Base-by-base conservation (phyloP, 2,797 vertebrate species). In the Tragelaphus eurycerus region DNA sequence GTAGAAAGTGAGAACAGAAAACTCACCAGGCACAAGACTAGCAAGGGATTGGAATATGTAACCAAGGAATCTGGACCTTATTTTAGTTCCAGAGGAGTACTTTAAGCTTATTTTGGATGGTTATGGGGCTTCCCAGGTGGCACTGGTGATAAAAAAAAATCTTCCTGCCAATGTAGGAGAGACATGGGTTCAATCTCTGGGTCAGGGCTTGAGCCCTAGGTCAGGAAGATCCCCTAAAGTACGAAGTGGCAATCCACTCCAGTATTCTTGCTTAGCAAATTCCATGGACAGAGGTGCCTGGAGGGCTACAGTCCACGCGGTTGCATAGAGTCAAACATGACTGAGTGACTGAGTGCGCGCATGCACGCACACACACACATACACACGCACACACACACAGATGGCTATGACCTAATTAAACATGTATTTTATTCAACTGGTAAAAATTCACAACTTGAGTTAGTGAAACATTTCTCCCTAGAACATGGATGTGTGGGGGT, bases 321-420 rank as follows among this genome's bases (percentile, higher is more conserved):
- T 38, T 38, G 5, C 34, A 38, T 23, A 38, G 19, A 71, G 34
- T 71, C 11, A 23, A 71, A 71, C 10, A 71, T 38, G 34, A 71
- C 64, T 38, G 64, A 71, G 19, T 71, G n/a, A 38, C 64, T 38
- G n/a, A 71, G 4, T 48, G 10, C 11, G 46, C 10, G 10, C 1
- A 11, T 0, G 10, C 46, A 11, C 4, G 4, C n/a, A 1, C 29
- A 4, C 29, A 8, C 62, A 8, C 29, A 4, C 14, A 16, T 14
- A 31, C 29, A 31, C 29, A n/a, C 29, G n/a, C 60, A n/a, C 14
- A n/a, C 31, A 19, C n/a, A 3, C 64, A 71, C 4, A 76, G 79
- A 83, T 16, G 81, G 34, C 43, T n/a, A 48, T 7, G 17, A 89
- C n/a, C 43, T 89, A 50, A 59, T 60, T 89, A 74, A 89, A 23